Base-by-base conservation (phyloP, 2,888 invertebrate genomes). In the Chydorus sphaericus region DNA sequence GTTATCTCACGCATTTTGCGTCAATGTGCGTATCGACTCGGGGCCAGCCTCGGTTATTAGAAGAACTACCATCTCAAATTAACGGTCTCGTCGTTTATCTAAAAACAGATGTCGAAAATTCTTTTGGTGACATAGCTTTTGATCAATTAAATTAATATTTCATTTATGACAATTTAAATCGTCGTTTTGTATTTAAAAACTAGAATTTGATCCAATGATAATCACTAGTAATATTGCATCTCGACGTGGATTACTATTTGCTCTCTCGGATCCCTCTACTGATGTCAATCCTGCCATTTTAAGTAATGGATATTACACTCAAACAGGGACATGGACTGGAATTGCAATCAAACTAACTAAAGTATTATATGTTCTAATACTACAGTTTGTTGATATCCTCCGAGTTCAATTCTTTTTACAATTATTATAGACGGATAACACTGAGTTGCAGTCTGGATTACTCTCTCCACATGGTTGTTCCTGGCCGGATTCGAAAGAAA, bases 261-360 rank as follows among this genome's bases (percentile, higher is more conserved):
- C 53, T 10, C 37, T 53, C 4, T 53, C 53, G 16, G 53, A 53
- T 38, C 36, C 23, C 2, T 20, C 38, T n/a, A 37, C 53, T 18
- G 28, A 31, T 28, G 53, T 53, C 20, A 53, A 38, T n/a, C 37
- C 28, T 18, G 18, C 28, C 14, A 37, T 53, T 16, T 38, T 38
- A 7, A 37, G 37, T 5, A 36, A 6, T 37, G 53, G 53, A 7
- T 38, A 31, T n/a, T 53, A 26, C 37, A 28, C 28, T 16, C 36
- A 36, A 23, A 36, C 53, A 8, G 53, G 37, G 1, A 55, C 55
- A 5, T 55, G 55, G 55, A 55, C 48, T 7, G 30, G 49, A 11
- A 37, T 55, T 36, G 48, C 48, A 11, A 49, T 55, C n/a, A 16
- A 31, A 30, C 36, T 55, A n/a, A 31, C 33, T 3, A 55, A 36